Conservation (phyloP, 2,797 vertebrate species). For the Sebastes trivittatus region DNA sequence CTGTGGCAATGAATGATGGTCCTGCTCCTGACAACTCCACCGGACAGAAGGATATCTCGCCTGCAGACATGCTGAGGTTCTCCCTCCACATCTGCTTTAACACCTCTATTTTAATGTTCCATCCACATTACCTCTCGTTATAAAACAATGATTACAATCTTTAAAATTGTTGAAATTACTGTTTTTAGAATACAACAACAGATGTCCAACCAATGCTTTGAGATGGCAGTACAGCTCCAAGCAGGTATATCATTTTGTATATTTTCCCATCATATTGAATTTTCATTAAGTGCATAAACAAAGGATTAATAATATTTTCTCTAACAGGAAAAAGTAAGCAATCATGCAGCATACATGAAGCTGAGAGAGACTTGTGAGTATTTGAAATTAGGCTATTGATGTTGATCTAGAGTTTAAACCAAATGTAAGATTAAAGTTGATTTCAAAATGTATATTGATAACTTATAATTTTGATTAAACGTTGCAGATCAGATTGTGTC, state of each 20-base stretch:
- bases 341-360: conserved; percentile 66
- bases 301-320: conserved; percentile 10
- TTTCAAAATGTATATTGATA: neutral
- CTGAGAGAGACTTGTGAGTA: conserved; percentile 78
- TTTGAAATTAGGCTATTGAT: neutral
- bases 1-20: conserved; percentile 10
- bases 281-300: neutral
- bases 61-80: conserved; percentile 75
- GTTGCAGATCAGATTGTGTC: conserved; percentile 74
- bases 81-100: neutral
- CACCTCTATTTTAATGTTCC: neutral
- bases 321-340: conserved; percentile 67
- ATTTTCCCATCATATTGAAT: neutral
- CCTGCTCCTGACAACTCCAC: conserved; percentile 14
- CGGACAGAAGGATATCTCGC: conserved; percentile 31
- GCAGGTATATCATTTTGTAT: conserved; percentile 60
- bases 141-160: neutral
- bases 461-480: neutral
- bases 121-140: neutral
- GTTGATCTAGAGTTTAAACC: neutral
- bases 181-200: conserved; percentile 80
- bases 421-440: neutral
- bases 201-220: conserved; percentile 85
- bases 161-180: neutral
- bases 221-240: conserved; percentile 79